Evolutionary conservation across 2,888 invertebrate genomes (phyloP).

Genomic region (Geotrupes spiniger): DNA sequence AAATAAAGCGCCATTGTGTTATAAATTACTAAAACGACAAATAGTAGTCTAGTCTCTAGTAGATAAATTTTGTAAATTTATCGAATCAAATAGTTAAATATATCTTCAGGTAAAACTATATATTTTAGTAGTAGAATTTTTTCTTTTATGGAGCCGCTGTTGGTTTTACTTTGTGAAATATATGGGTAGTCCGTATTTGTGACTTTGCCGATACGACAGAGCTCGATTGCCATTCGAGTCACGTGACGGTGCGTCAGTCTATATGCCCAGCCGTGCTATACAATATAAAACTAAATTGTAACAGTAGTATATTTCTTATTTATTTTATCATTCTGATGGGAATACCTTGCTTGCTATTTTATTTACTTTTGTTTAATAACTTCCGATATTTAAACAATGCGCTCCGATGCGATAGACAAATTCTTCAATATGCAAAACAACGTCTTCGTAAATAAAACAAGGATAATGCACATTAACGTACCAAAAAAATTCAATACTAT

Average conservation of each 20-base stretch:
- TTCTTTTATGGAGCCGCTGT: not conserved
- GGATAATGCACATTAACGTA: too few relatives aligned
- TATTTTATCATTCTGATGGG: constrained; percentile 20
- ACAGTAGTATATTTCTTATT: constrained; percentile 17
- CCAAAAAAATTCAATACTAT: too few relatives aligned
- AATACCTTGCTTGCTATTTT: constrained; percentile 12
- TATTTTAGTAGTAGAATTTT: not conserved
- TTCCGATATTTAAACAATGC: constrained; percentile 8
- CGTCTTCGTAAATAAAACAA: too few relatives aligned
- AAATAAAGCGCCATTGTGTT: too few relatives aligned
- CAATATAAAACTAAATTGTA: constrained; percentile 16
- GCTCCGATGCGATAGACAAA: too few relatives aligned
- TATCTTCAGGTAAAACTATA: not conserved
- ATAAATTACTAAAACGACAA: too few relatives aligned
- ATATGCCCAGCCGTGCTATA: constrained; percentile 4
- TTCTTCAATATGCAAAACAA: too few relatives aligned
- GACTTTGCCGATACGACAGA: constrained; percentile 6
- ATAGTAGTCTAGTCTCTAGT: too few relatives aligned
- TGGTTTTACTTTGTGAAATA: constrained; percentile 5
- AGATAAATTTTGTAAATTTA: too few relatives aligned
- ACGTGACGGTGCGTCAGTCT: constrained; percentile 15
- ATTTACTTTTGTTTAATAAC: constrained; percentile 13
- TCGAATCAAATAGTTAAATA: too few relatives aligned
- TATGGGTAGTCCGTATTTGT: constrained; percentile 6
- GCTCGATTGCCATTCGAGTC: constrained; percentile 10